Evolutionary conservation across 1,140 invertebrate species (phyloP).

Genomic region (Myzus persicae): DNA sequence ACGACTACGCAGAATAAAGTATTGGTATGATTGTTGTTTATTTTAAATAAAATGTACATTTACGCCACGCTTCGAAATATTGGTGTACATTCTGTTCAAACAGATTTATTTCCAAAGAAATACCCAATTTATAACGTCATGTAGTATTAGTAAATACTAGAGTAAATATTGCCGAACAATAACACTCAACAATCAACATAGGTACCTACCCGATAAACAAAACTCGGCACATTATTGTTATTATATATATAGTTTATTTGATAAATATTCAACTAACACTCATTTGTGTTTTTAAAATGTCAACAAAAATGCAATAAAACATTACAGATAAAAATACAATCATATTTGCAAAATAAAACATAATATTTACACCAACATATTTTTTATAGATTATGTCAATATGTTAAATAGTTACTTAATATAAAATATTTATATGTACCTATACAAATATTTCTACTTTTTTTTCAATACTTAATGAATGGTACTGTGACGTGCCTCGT

Average conservation of each 20-base stretch:
- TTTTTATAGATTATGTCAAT: neutral
- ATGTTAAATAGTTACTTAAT: neutral
- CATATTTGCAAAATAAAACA: neutral
- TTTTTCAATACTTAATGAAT: neutral
- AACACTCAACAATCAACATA: neutral
- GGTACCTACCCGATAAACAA: neutral
- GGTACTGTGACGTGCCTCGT: neutral
- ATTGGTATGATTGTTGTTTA: neutral
- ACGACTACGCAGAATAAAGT: neutral
- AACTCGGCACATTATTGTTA: neutral
- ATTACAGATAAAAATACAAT: neutral
- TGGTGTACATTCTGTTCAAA: neutral
- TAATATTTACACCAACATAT: no score
- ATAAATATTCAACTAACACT: slow-evolving; percentile 7
- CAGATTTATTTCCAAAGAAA: neutral
- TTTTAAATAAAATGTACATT: slow-evolving; percentile 1
- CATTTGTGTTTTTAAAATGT: neutral
- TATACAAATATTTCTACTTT: neutral
- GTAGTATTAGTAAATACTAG: neutral
- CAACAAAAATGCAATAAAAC: neutral
- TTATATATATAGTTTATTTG: neutral
- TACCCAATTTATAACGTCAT: neutral
- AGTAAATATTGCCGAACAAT: slow-evolving; percentile 14
- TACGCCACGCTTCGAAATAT: neutral
- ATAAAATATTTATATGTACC: neutral